Evolutionary conservation across 2,113 vertebrate genomes (phyloP), one percentile per base, ranked within the genome.

Genomic region (Archocentrus centrarchus): DNA sequence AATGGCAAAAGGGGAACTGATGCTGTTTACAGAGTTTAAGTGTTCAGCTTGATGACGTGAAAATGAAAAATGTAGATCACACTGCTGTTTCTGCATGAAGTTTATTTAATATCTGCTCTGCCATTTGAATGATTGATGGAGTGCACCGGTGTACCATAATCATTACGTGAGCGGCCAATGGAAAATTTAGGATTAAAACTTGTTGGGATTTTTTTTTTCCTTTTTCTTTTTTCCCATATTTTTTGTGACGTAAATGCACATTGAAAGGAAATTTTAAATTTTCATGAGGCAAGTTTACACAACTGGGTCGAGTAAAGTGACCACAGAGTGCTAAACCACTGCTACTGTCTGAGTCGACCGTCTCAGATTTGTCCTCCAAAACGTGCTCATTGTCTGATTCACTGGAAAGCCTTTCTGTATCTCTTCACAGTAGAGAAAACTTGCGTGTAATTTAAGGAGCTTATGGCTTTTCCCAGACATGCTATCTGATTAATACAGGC

Each of bases 401-500:
- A 37, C 53, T 82, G 64, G 64, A 85, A 44, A 70, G 81, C 79
- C 79, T 88, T 73, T 89, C 53, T 78, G 75, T 79, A 78, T 83
- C 61, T 14, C 41, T 82, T 55, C 41, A 41, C 44, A 81, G 86
- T 75, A 64, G 82, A 81, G 37, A 66, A 90, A 89, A 87, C 47
- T 68, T 59, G 73, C 24, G 62, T 86, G 41, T 77, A 75, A 82
- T 91, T 86, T 90, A 90, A 92, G 90, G 81, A 84, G 93, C 82
- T 92, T 93, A 86, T 10, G 6, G 63, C 63, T 78, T 83, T 90
- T 91, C 82, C 89, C 86, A 84, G 86, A 91, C 63, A 47, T 64
- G 24, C 53, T 68, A 77, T 93, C 82, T 90, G 85, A 87, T 89
- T 84, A 81, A 50, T 63, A 84, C 17, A 7, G 70, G 68, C 80